These are phyloP conservation scores for Bombus confusus DNA, from an alignment of 1,140 invertebrate genomes.

Conservation along the genomic window DNA sequence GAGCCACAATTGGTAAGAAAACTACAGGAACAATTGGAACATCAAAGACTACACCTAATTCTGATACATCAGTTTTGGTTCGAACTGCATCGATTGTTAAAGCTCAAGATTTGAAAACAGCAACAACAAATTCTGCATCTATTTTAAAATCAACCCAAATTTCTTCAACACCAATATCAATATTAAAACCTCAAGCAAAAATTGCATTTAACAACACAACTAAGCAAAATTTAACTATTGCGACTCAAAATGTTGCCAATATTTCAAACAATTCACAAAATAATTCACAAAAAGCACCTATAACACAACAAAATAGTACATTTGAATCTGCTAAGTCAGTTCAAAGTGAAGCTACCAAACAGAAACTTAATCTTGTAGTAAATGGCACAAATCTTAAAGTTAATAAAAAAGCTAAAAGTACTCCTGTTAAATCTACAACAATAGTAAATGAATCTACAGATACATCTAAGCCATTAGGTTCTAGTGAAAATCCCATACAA, in stretches of 20 bases:
- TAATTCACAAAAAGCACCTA: conserved; percentile 44
- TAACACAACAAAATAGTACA: conserved; percentile 44
- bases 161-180: conserved; percentile 70
- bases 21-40: conserved; percentile 39
- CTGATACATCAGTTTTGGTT: conserved; percentile 70
- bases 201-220: conserved; percentile 48
- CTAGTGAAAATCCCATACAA: conserved; percentile 86
- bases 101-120: conserved; percentile 61
- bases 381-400: conserved; percentile 62
- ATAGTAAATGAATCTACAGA: conserved; percentile 53
- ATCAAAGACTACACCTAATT: conserved; percentile 55
- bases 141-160: conserved; percentile 60
- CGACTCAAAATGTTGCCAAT: conserved; percentile 35
- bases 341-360: conserved; percentile 60
- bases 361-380: conserved; percentile 53
- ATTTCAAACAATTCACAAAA: conserved; percentile 32
- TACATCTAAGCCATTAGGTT: conserved; percentile 81
- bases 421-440: conserved; percentile 40
- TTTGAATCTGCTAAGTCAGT: conserved; percentile 52
- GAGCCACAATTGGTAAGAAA: conserved; percentile 50
- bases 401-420: conserved; percentile 48
- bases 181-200: conserved; percentile 75
- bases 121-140: conserved; percentile 41
- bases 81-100: conserved; percentile 68
- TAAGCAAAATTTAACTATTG: conserved; percentile 49